Base-by-base conservation (phyloP, 2,888 invertebrate genomes). In the Ormyrus labotus region DNA sequence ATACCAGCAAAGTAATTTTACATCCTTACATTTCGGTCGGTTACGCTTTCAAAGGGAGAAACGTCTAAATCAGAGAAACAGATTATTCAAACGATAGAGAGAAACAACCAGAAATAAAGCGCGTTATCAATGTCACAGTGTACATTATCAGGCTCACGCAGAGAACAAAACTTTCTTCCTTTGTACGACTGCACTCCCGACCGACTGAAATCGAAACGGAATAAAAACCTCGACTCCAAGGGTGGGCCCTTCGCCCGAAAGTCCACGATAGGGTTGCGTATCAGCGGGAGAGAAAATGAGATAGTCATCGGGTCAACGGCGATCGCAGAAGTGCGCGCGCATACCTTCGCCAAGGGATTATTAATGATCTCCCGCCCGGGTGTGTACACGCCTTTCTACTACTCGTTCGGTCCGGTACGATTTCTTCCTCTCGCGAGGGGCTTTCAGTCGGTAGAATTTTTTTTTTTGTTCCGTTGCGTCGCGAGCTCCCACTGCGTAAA, bases 331-430 rank as follows among this genome's bases (percentile, higher is more conserved):
- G n/a, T 70, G 53, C 61, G 11, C 58, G 45, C 34, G 51, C 53
- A 51, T 19, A 5, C 11, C 55, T 10, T 13, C 51, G n/a, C 73
- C 19, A 78, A 68, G 75, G 81, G 70, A 47, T 81, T 72, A 79
- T 76, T 81, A 81, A 81, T 79, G 81, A 79, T 79, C 76, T 76
- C 80, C 60, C 71, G 65, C 55, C 7, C 10, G 11, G 53, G 47
- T 19, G 47, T 19, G 19, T 19, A 19, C 19, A 19, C 45, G 63
- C 69, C 76, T 65, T 81, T 78, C 74, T 70, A 60, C n/a, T 67
- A 75, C 63, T 69, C 72, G 19, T 19, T 58, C 47, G 48, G 9
- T 19, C 45, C 47, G 10, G 6, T 45, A 11, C 11, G 13, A 51
- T 48, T 69, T 55, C 51, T 51, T 45, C 55, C 51, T 48, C 63